phyloP scores from a whole-genome alignment of 2,797 vertebrate genomes.

The Mallotus villosus region DNA sequence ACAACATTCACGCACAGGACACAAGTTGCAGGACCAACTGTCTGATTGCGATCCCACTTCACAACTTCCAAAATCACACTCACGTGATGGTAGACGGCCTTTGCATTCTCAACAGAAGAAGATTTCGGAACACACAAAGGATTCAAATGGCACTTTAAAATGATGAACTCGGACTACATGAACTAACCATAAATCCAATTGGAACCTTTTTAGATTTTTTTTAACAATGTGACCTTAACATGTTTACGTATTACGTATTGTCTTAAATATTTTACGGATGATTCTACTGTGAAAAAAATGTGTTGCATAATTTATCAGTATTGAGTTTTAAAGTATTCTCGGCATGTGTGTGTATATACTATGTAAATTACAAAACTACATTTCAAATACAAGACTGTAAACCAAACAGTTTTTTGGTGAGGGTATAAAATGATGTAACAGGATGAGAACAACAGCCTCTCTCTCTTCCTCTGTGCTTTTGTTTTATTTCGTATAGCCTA shows the following conservation, averaged over 20 bases:
- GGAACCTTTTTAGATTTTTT: constrained; percentile 20
- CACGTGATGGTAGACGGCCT: constrained; percentile 29
- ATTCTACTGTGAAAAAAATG: constrained; percentile 26
- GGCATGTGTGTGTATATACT: background rate
- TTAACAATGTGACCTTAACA: constrained; percentile 24
- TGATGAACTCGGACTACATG: constrained; percentile 5
- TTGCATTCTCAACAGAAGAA: constrained; percentile 34
- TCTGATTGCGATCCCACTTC: constrained; percentile 31
- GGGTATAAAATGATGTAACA: constrained; percentile 34
- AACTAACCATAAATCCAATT: constrained; percentile 6
- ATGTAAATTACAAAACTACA: constrained; percentile 6
- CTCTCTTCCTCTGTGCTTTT: constrained; percentile 28
- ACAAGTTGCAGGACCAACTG: constrained; percentile 45
- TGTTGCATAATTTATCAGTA: constrained; percentile 36
- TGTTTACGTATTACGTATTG: too few relatives aligned
- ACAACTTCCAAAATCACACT: constrained; percentile 25
- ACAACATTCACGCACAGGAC: constrained; percentile 35
- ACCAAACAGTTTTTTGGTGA: background rate
- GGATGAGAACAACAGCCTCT: constrained; percentile 33
- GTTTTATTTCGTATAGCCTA: constrained; percentile 41
- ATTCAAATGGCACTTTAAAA: constrained; percentile 43
- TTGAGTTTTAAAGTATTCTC: background rate
- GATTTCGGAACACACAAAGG: constrained; percentile 24
- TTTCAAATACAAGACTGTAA: constrained; percentile 1
- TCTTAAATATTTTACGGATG: constrained; percentile 1